Evolutionary conservation across 2,797 vertebrate genomes (phyloP).

Genomic region (Oreonectes daqikongensis): DNA sequence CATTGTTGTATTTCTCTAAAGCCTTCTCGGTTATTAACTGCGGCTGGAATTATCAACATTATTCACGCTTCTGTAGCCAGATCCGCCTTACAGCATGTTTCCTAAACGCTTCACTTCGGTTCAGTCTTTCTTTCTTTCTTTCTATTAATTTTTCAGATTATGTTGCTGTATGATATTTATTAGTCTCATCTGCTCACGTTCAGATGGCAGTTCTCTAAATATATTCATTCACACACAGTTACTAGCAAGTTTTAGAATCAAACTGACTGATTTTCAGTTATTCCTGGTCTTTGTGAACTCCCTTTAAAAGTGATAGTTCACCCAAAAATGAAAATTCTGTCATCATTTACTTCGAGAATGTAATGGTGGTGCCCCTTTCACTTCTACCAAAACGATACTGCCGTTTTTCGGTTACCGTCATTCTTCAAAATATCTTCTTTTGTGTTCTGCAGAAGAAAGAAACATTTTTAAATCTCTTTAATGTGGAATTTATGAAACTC

Average conservation of each 20-base stretch:
- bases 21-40: slow-evolving; percentile 30
- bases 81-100: slow-evolving; percentile 29
- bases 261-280: background rate
- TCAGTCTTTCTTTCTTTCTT: slow-evolving; percentile 4
- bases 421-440: too few relatives aligned
- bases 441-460: too few relatives aligned
- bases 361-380: too few relatives aligned
- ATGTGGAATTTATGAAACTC: too few relatives aligned
- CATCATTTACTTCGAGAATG: too few relatives aligned
- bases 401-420: too few relatives aligned
- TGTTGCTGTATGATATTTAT: background rate
- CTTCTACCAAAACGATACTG: too few relatives aligned
- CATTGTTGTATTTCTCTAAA: slow-evolving; percentile 30
- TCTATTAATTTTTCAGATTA: background rate
- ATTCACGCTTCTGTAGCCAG: slow-evolving; percentile 36
- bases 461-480: too few relatives aligned
- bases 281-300: background rate
- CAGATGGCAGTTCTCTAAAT: background rate
- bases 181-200: background rate
- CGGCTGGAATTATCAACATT: slow-evolving; percentile 42
- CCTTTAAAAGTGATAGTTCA: background rate
- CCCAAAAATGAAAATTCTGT: too few relatives aligned
- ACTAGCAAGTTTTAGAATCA: too few relatives aligned
- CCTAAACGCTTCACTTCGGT: slow-evolving; percentile 15
- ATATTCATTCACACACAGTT: background rate